These are phyloP conservation scores for Trematocara marginatum DNA, from an alignment of 2,113 vertebrate genomes.

Conservation along the genomic window DNA sequence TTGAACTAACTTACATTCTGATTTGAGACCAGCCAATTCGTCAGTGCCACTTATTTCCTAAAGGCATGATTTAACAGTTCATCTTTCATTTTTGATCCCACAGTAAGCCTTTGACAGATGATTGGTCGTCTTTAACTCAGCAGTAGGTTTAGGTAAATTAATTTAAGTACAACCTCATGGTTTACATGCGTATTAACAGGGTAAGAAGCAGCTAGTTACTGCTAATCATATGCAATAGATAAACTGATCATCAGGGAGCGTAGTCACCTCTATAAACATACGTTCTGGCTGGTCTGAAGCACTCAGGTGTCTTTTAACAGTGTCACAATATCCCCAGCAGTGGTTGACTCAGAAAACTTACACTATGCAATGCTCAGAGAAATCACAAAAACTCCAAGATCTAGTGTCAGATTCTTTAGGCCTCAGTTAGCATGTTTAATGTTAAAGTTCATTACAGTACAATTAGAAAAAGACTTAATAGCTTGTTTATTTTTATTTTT, in stretches of 20 bases:
- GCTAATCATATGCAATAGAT: neutral
- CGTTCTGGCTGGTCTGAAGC: neutral
- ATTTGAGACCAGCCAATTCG: neutral
- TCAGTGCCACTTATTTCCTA: neutral
- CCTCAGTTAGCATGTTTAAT: neutral
- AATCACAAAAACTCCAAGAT: neutral
- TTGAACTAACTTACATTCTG: neutral
- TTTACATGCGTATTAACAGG: neutral
- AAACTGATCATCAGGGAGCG: neutral
- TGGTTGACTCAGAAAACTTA: neutral
- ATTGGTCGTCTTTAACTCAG: neutral
- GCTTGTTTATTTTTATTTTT: neutral
- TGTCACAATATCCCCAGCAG: neutral
- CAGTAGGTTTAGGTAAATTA: neutral
- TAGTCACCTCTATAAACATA: neutral
- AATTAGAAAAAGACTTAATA: neutral
- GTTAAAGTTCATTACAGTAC: neutral
- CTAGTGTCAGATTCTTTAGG: neutral
- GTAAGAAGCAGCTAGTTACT: neutral
- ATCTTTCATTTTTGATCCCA: neutral
- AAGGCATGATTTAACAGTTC: neutral
- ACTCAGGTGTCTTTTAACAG: neutral
- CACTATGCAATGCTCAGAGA: neutral
- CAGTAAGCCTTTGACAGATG: neutral
- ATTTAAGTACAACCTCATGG: neutral